Base-by-base conservation (phyloP, 1,140 invertebrate species). In the Eciton burchellii region DNA sequence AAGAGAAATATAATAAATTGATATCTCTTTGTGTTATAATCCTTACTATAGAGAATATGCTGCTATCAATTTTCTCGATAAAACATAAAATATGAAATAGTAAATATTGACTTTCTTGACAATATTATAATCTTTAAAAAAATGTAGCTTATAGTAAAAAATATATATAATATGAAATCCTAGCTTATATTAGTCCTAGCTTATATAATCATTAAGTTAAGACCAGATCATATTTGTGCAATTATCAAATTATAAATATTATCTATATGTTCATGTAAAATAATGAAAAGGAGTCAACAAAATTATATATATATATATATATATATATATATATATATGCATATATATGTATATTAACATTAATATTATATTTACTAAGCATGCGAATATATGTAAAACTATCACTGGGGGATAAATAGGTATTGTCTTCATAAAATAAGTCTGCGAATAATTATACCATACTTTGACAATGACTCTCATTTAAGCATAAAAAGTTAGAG, bases 301-400 rank as follows among this genome's bases (percentile, higher is more conserved):
- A 70, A 56, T 57, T 82, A 72, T 29, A 71, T 29, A 68, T 24
- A 68, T 60, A 60, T 43, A 54, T 79, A 21, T 81, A 24, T 62
- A 72, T 21, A 68, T 24, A 68, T 60, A 60, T 43, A 54, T 79
- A 21, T 81, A 24, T 62, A 72, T 21, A n/a, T n/a, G n/a, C n/a
- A 68, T 24, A 68, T 60, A 60, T 43, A 54, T 79, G 21, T 81
- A 24, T 62, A 72, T 21, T 41, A 52, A 81, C 43, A 65, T 47
- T 49, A 49, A 72, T 60, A 81, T 81, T 41, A 72, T 60, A 81
- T 81, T 41, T 76, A 76, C 49, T 81, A 68, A 82, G 54, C 84
- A 82, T 85, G 84, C 84, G 56, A 19, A 6, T 66, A 60, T 21
- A 41, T 68, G 5, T 62, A 65, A 54, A 65, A 54, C 24, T 71